Base-by-base conservation (phyloP, 2,113 vertebrate genomes). In the Donacobius atricapilla region DNA sequence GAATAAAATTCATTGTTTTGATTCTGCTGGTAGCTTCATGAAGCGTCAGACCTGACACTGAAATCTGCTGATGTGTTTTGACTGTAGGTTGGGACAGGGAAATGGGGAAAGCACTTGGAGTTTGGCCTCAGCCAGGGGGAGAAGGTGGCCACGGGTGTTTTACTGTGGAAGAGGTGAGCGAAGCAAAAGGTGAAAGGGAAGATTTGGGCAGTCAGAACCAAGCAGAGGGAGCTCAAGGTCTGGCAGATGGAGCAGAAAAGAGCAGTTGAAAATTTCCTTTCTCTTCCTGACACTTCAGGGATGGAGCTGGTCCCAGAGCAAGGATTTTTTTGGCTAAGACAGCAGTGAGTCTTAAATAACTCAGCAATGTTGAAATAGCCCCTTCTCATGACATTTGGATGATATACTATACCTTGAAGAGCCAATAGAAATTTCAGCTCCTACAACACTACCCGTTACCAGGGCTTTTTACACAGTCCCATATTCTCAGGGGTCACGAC, bases 371-470 rank as follows among this genome's bases (percentile, higher is more conserved):
- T 78, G 79, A 94, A 88, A 66, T 0, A 63, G 92, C 54, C 90
- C 58, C 94, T 95, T 94, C 92, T 95, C 71, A 80, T 87, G 95
- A 86, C 94, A 92, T 93, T 92, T 71, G 65, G 79, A 90, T 96
- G 94, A 90, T 71, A 61, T 20, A 88, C 42, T 70, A 28, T 15
- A 77, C 31, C 73, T 50, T 20, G 57, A 93, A 47, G 33, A 93
- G 71, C 91, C 84, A 94, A 91, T 1, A 77, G 75, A 84, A 75
- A 58, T 81, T 61, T 70, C 93, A 88, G 90, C 84, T 87, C 69
- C 91, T 83, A 27, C 69, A 60, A 35, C 0, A 2, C 48, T 35
- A 45, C 39, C 42, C 63, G 3, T 35, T 71, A 58, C 42, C 16
- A 47, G 50, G 80, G 9, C 87, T 94, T 75, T 68, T 68, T 61